Conservation (phyloP, 2,113 vertebrate genomes). For the Coracopsis vasa region DNA sequence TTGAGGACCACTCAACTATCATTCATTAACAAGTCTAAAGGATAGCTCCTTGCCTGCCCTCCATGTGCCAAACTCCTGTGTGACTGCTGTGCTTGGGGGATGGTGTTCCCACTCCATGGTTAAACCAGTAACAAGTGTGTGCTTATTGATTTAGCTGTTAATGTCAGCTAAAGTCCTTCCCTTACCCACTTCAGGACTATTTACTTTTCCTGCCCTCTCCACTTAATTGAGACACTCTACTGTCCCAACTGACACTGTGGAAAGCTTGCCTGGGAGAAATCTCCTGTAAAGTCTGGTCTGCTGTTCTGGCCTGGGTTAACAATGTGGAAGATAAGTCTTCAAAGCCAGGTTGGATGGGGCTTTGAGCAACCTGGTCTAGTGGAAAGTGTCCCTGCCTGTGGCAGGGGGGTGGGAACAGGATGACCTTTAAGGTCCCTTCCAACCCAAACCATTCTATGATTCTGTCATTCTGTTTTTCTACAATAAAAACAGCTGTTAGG, state of each 20-base stretch:
- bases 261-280: neutral
- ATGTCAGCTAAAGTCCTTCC: neutral
- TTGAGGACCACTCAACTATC: constrained; percentile 38
- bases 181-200: neutral
- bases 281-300: neutral
- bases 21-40: constrained; percentile 47
- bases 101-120: neutral
- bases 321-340: neutral
- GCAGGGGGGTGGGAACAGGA: neutral
- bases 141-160: constrained; percentile 28
- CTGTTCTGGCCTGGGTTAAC: neutral
- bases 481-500: neutral
- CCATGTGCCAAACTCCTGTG: neutral
- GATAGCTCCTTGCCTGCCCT: neutral
- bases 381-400: neutral
- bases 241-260: neutral
- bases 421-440: neutral
- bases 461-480: neutral
- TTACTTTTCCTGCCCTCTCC: neutral
- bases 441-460: neutral
- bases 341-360: neutral
- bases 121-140: neutral
- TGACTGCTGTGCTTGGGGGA: neutral
- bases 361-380: neutral
- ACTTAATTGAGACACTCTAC: neutral